Base-by-base conservation (phyloP, 2,888 invertebrate genomes). In the Timema cristinae region DNA sequence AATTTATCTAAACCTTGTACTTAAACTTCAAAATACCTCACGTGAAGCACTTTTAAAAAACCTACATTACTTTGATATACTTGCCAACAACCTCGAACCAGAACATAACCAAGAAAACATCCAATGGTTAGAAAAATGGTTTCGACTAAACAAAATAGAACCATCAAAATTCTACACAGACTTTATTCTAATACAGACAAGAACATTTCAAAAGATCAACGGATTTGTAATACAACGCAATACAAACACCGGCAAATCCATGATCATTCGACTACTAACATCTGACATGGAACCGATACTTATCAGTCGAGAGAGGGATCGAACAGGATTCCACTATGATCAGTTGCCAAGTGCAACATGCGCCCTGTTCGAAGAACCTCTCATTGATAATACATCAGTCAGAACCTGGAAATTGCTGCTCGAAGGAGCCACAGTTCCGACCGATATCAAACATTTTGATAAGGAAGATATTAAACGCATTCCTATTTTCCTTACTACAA, bases 141-240 rank as follows among this genome's bases (percentile, higher is more conserved):
- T 56, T 56, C 15, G 11, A 56, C 16, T 15, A 16, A 56, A 9
- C n/a, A 56, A 56, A 16, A 15, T n/a, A n/a, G n/a, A n/a, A n/a
- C n/a, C n/a, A n/a, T n/a, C n/a, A n/a, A n/a, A n/a, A n/a, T n/a
- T n/a, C n/a, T n/a, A n/a, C n/a, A n/a, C n/a, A n/a, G n/a, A n/a
- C n/a, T n/a, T n/a, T n/a, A n/a, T n/a, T n/a, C n/a, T n/a, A n/a
- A n/a, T n/a, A n/a, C n/a, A n/a, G n/a, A n/a, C n/a, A n/a, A n/a
- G n/a, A n/a, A n/a, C n/a, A n/a, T n/a, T n/a, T n/a, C n/a, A 63
- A 32, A 63, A 63, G 13, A 10, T 63, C 4, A 63, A 63, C 63
- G 63, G 63, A 5, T 63, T 63, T 16, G 63, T 63, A 1, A 63
- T 32, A n/a, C 8, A 11, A 63, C 47, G 32, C 32, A 32, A 32